Base-by-base conservation (phyloP, 2,888 invertebrate species). In the Altica lythri region DNA sequence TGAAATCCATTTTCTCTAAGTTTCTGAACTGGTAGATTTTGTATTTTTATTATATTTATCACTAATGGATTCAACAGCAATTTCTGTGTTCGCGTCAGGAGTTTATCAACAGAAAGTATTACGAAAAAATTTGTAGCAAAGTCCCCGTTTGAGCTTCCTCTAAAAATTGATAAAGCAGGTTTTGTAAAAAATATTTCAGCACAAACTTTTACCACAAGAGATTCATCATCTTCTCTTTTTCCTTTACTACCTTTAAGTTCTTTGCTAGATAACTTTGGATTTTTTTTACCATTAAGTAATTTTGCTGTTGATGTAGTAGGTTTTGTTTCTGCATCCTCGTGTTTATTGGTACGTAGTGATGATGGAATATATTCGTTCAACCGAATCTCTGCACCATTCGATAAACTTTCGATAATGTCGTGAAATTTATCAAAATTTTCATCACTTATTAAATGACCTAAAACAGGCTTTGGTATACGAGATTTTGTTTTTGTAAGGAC, bases 111-210 rank as follows among this genome's bases (percentile, higher is more conserved):
- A 8, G 59, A 51, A 2, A 62, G n/a, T 5, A 61, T 22, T 9
- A 66, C 38, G 27, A 61, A 63, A 1, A 53, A 43, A 10, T 60
- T 52, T n/a, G 50, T 37, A 1, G 65, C 27, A 6, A 37, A 34
- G 14, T 40, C 38, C 9, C 48, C 42, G 17, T 18, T 50, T 6
- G 37, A 10, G 22, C 34, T 45, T 30, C 60, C 53, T 3, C 34
- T 9, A 17, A 59, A 66, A 4, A 57, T 58, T 9, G 56, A 42
- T 27, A 32, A 10, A 17, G 53, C 9, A 3, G 59, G 58, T 12
- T 66, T 63, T 4, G 67, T 67, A 40, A 67, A 63, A 14, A 67
- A 64, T 4, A 64, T 47, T 53, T 67, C 67, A 2, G 63, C 66
- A 25, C 64, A 63, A 18, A 63, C 44, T n/a, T 29, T 35, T n/a